Conservation (phyloP, 2,113 vertebrate species). For the Chionodraco myersi region DNA sequence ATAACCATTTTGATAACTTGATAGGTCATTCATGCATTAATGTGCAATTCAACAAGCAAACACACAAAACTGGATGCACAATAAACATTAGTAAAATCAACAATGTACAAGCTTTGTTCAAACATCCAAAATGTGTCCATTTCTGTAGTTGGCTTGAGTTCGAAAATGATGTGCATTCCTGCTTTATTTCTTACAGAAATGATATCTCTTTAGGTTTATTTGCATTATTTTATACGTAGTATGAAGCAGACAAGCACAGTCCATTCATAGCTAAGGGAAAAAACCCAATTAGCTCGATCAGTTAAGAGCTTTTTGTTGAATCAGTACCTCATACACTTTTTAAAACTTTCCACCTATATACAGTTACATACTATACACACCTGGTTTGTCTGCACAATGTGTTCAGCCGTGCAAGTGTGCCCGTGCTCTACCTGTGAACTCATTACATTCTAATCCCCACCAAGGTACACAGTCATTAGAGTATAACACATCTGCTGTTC, state of each 20-base stretch:
- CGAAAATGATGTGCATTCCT: conserved; percentile 33
- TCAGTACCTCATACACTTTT: conserved; percentile 55
- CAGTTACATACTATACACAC: conserved; percentile 75
- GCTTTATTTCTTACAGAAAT: conserved; percentile 49
- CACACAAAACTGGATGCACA: conserved; percentile 59
- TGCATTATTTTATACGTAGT: conserved; percentile 30
- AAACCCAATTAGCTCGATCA: conserved; percentile 43
- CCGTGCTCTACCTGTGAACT: conserved; percentile 65
- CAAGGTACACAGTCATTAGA: conserved; percentile 70
- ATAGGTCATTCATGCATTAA: conserved; percentile 55
- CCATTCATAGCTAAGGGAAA: conserved; percentile 43
- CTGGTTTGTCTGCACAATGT: conserved; percentile 59
- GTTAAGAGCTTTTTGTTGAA: conserved; percentile 57
- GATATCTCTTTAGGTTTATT: conserved; percentile 18
- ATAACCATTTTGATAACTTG: conserved; percentile 16
- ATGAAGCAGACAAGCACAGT: conserved; percentile 48
- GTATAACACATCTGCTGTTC: conserved; percentile 66
- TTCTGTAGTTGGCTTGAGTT: conserved; percentile 26
- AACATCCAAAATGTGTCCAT: conserved; percentile 33
- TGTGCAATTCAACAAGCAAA: conserved; percentile 72
- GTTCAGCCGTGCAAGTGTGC: conserved; percentile 57
- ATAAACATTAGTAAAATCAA: conserved; percentile 62
- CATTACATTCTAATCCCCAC: conserved; percentile 74
- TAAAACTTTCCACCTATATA: conserved; percentile 72
- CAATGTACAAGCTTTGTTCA: conserved; percentile 56